phyloP scores from a whole-genome alignment of 2,888 invertebrate species.

The Lepetodrilus schrolli region DNA sequence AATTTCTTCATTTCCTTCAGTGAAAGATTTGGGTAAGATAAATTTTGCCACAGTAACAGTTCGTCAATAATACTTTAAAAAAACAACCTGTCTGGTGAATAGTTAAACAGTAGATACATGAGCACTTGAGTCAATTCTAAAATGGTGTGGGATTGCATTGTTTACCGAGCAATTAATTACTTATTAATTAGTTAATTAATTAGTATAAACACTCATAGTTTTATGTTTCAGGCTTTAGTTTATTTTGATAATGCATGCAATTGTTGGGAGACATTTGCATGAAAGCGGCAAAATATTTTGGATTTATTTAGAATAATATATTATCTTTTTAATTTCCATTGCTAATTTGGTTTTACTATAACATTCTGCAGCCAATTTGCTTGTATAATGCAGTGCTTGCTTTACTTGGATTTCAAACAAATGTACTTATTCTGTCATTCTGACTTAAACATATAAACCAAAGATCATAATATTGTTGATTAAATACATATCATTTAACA shows the following conservation, averaged over 20 bases:
- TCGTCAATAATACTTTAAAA: slow-evolving; percentile 3
- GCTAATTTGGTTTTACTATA: background rate
- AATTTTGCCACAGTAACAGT: too few relatives aligned
- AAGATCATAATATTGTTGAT: too few relatives aligned
- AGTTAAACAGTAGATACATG: background rate
- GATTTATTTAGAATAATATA: background rate
- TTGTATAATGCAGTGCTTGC: background rate
- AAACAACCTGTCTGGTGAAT: background rate
- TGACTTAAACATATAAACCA: too few relatives aligned
- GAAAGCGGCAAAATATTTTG: background rate
- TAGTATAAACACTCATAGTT: background rate
- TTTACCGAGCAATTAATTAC: too few relatives aligned
- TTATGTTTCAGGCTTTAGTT: slow-evolving; percentile 17
- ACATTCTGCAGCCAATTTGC: background rate
- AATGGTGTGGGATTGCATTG: background rate
- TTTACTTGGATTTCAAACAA: background rate
- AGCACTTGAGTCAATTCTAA: background rate
- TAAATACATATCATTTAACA: too few relatives aligned
- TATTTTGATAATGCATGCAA: background rate
- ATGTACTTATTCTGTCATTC: too few relatives aligned
- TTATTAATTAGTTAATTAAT: background rate
- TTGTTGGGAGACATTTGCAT: background rate
- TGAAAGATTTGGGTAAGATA: slow-evolving; percentile 46
- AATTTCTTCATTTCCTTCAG: slow-evolving; percentile 37
- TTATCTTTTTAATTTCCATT: background rate